These are phyloP conservation scores for Taeniopygia guttata DNA, from an alignment of 2,797 vertebrate species.

Conservation along the genomic window DNA sequence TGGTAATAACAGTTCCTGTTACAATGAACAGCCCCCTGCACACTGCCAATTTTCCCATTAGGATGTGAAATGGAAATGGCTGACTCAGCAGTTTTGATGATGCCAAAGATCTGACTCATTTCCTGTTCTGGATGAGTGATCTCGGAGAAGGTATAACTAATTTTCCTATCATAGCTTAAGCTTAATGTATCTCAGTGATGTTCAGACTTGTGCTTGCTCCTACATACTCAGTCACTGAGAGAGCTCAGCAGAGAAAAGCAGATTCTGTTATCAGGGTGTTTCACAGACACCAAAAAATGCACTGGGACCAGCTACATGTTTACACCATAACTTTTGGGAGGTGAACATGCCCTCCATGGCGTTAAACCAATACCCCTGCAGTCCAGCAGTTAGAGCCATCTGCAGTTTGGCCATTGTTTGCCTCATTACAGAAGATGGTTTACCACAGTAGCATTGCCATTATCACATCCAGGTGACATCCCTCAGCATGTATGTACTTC, in stretches of 20 bases:
- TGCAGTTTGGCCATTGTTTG: neutral
- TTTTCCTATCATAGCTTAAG: neutral
- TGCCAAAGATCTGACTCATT: neutral
- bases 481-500: rapidly evolving
- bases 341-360: neutral
- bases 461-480: neutral
- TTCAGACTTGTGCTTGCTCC: neutral
- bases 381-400: neutral
- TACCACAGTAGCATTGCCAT: neutral
- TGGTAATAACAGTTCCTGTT: too few relatives aligned
- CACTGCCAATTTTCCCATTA: neutral
- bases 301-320: neutral
- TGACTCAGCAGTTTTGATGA: neutral
- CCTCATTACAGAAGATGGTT: neutral
- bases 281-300: neutral
- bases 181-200: neutral
- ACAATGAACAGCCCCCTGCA: neutral
- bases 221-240: too few relatives aligned
- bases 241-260: neutral
- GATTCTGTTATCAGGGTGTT: neutral
- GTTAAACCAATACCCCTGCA: neutral
- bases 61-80: neutral
- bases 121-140: neutral
- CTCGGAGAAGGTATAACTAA: neutral
- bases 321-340: neutral